Evolutionary conservation across 2,888 invertebrate species (phyloP).

Genomic region (Stenodema calcarata): DNA sequence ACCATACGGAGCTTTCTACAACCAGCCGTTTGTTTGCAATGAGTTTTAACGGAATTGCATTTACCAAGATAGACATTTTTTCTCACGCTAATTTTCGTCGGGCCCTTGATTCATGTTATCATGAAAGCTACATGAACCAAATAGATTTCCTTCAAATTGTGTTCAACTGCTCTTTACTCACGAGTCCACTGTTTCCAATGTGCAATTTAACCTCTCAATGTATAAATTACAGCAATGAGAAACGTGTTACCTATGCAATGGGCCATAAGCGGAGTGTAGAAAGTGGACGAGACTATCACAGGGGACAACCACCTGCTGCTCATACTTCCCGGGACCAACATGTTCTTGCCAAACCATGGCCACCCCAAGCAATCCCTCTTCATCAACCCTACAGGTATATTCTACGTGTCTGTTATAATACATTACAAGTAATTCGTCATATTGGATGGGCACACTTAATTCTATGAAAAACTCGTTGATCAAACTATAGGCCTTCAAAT

Average conservation of each 20-base stretch:
- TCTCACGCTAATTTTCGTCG: no score
- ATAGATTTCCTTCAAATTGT: background rate
- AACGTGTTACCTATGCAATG: slow-evolving; percentile 68
- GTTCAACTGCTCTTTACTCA: background rate
- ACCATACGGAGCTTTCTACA: no score
- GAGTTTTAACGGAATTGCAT: no score
- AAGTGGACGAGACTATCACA: slow-evolving; percentile 56
- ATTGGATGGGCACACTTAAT: no score
- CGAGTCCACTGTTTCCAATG: background rate
- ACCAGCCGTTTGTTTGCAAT: no score
- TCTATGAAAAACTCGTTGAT: no score
- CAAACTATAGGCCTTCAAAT: no score
- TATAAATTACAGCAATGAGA: slow-evolving; percentile 62
- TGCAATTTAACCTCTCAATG: background rate
- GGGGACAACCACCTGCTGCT: slow-evolving; percentile 60
- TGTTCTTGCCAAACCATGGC: slow-evolving; percentile 65
- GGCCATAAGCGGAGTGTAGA: slow-evolving; percentile 54
- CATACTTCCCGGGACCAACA: slow-evolving; percentile 64
- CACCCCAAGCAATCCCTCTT: slow-evolving; percentile 62
- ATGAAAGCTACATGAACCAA: background rate
- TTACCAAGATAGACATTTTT: no score
- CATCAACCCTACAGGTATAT: slow-evolving; percentile 64
- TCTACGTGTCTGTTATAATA: no score
- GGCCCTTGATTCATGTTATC: no score
- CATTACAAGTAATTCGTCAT: no score